Evolutionary conservation across 1,140 invertebrate species (phyloP).

Genomic region (Caenorhabditis latens): DNA sequence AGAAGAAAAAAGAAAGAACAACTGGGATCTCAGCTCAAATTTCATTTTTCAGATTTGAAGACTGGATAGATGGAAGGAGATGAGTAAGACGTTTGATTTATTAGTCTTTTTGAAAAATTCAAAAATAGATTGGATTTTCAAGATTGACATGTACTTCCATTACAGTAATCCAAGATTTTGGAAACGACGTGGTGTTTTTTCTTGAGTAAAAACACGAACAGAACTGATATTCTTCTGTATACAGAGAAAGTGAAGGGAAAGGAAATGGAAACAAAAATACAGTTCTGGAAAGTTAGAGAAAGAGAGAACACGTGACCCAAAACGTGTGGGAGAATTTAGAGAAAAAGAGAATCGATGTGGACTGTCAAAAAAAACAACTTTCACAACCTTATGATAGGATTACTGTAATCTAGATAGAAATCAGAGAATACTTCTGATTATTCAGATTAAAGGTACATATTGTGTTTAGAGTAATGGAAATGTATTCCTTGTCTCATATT

Average conservation of each 20-base stretch:
- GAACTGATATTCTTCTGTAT: no score
- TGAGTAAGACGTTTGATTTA: background rate
- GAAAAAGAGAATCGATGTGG: background rate
- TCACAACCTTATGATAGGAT: background rate
- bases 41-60: conserved; percentile 2
- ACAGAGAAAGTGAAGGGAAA: background rate
- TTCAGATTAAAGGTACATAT: no score
- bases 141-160: no score
- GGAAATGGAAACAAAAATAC: background rate
- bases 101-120: background rate
- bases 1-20: background rate
- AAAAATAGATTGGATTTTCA: no score
- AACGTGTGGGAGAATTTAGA: background rate
- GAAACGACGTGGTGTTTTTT: no score
- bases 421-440: no score
- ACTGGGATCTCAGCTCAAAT: conserved; percentile 5
- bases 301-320: background rate
- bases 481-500: no score
- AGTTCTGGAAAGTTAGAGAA: background rate
- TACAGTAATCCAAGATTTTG: no score
- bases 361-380: background rate
- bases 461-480: no score
- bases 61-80: background rate
- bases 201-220: no score
- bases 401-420: background rate